A percentile compares a stretch with the other conserved stretches of the same genome.
These are phyloP conservation scores for Ophiodon elongatus DNA, from an alignment of 2,113 vertebrate species.

Conservation along the genomic window DNA sequence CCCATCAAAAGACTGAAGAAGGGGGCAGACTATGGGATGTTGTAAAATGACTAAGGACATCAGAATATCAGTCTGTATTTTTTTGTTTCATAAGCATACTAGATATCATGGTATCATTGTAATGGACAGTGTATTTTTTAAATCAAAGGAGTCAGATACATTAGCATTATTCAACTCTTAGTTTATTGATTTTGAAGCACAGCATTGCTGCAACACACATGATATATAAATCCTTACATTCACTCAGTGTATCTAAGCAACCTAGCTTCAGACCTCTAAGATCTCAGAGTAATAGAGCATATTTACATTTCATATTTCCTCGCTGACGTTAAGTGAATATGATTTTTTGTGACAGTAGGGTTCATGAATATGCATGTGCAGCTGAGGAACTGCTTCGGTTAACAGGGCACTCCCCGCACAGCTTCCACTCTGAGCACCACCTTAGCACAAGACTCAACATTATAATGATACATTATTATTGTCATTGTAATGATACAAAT, in stretches of 20 bases:
- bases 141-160: background rate
- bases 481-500: slow-evolving; percentile 42
- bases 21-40: background rate
- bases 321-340: slow-evolving; percentile 9
- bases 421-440: slow-evolving; percentile 14
- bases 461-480: slow-evolving; percentile 47
- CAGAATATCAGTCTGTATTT: background rate
- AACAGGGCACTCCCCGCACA: background rate
- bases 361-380: slow-evolving; percentile 27
- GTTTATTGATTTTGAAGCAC: slow-evolving; percentile 19
- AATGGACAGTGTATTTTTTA: background rate
- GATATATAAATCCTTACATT: slow-evolving; percentile 12
- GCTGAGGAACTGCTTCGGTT: background rate
- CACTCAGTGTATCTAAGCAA: background rate
- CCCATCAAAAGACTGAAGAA: background rate
- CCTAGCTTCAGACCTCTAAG: background rate
- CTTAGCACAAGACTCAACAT: slow-evolving; percentile 25
- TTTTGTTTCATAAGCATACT: slow-evolving; percentile 4
- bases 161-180: background rate
- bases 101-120: background rate
- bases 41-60: background rate
- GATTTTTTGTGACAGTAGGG: background rate
- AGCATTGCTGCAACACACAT: slow-evolving; percentile 17
- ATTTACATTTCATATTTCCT: slow-evolving; percentile 19
- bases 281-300: background rate